Conservation (phyloP, 2,113 vertebrate genomes). For the Stegastes partitus region DNA sequence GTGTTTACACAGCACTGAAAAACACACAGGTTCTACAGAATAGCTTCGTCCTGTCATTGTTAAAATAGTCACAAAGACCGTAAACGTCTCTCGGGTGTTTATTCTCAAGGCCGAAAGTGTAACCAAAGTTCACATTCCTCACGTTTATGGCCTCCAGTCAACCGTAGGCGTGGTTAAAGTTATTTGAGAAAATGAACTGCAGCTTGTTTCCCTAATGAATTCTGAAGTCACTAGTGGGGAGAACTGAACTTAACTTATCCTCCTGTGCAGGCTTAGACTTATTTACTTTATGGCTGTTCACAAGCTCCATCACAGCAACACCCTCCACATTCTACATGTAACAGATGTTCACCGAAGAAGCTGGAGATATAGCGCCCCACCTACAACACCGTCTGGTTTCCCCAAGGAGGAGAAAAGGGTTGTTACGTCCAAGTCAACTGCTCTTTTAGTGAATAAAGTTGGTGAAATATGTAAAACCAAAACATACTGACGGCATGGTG, state of each 20-base stretch:
- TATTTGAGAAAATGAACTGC: neutral
- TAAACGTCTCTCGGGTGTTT: too few species aligned
- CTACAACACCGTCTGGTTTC: neutral
- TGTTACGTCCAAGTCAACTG: neutral
- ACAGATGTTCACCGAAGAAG: neutral
- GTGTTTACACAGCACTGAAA: too few species aligned
- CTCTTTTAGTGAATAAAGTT: too few species aligned
- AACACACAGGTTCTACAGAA: too few species aligned
- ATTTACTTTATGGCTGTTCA: neutral
- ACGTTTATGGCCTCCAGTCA: neutral
- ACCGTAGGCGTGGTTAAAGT: neutral
- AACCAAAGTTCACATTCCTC: too few species aligned
- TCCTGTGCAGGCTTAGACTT: neutral
- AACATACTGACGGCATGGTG: too few species aligned
- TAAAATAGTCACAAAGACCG: too few species aligned
- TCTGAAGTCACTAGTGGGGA: too few species aligned
- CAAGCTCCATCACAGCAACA: neutral
- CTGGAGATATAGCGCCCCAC: neutral
- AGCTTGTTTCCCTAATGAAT: neutral
- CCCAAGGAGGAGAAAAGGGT: neutral
- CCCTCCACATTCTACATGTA: neutral
- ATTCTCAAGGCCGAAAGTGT: too few species aligned
- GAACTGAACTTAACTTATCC: neutral
- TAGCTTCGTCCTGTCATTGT: too few species aligned
- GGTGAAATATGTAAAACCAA: too few species aligned